A percentile compares a stretch with the other conserved stretches of the same genome.
Conservation (phyloP, 2,888 invertebrate species). For the Quadriops clusia region DNA sequence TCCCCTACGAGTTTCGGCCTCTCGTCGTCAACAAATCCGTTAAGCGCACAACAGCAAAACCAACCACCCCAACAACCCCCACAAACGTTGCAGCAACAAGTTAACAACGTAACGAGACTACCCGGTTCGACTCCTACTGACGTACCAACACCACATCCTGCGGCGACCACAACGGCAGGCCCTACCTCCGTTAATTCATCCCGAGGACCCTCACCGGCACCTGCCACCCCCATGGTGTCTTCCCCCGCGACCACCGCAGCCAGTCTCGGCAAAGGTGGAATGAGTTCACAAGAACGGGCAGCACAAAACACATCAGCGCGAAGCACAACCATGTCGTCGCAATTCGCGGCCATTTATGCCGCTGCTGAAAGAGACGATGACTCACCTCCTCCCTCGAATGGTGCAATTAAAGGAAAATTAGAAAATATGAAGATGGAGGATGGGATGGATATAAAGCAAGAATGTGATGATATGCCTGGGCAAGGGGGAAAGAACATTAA, state of each 20-base stretch:
- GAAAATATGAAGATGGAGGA: constrained; percentile 55
- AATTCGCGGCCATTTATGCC: constrained; percentile 61
- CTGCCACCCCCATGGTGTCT: constrained; percentile 35
- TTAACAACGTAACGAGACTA: constrained; percentile 27
- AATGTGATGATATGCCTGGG: constrained; percentile 44
- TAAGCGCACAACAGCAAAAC: constrained; percentile 25
- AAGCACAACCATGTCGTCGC: constrained; percentile 49
- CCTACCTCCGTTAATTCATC: constrained; percentile 51
- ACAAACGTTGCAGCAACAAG: constrained; percentile 31
- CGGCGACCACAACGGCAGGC: constrained; percentile 43
- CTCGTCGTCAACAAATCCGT: too few relatives aligned
- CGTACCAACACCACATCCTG: constrained; percentile 45
- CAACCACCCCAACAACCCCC: constrained; percentile 28
- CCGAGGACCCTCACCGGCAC: constrained; percentile 44
- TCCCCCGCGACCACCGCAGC: constrained; percentile 32
- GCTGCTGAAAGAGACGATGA: constrained; percentile 55
- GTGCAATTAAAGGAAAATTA: constrained; percentile 50
- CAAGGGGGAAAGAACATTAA: constrained; percentile 47
- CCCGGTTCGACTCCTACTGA: constrained; percentile 36
- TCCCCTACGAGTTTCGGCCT: constrained; percentile 32
- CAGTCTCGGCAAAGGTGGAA: constrained; percentile 38
- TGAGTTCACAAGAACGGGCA: constrained; percentile 43
- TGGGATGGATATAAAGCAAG: constrained; percentile 50
- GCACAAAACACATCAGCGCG: constrained; percentile 39
- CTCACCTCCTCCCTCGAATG: constrained; percentile 45